phyloP scores from a whole-genome alignment of 1,140 invertebrate species.

The Heliconius nattereri region DNA sequence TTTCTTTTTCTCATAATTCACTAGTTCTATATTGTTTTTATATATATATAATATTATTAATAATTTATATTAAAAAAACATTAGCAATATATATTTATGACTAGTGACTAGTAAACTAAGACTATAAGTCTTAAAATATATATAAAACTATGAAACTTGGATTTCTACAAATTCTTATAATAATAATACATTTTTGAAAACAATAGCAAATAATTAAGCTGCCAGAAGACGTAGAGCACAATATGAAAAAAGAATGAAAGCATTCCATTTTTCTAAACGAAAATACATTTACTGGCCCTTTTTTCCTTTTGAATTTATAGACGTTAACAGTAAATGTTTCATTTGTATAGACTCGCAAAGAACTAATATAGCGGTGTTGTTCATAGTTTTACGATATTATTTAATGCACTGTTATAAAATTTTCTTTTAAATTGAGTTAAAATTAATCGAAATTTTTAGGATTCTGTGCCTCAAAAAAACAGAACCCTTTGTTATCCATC shows the following conservation, averaged over 20 bases:
- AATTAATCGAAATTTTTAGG: too few relatives aligned
- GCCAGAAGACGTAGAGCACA: not conserved
- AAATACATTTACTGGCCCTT: conserved; percentile 13
- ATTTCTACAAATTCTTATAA: not conserved
- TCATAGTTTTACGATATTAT: not conserved
- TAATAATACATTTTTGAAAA: not conserved
- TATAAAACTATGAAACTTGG: not conserved
- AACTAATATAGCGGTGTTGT: not conserved
- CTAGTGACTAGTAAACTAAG: too few relatives aligned
- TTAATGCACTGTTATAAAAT: not conserved
- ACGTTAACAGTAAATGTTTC: not conserved
- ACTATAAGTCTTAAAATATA: not conserved
- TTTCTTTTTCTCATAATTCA: too few relatives aligned
- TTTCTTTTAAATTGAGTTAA: too few relatives aligned
- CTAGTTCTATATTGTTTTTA: too few relatives aligned
- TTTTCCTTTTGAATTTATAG: conserved; percentile 3
- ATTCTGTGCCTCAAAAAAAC: too few relatives aligned
- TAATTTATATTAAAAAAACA: too few relatives aligned
- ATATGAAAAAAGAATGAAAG: not conserved
- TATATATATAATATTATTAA: not conserved
- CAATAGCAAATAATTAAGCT: conserved; percentile 12
- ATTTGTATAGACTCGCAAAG: not conserved
- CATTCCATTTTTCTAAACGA: conserved; percentile 7
- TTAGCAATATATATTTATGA: too few relatives aligned
- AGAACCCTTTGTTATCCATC: too few relatives aligned